phyloP scores from a whole-genome alignment of 2,113 vertebrate species.

The Daboia siamensis region DNA sequence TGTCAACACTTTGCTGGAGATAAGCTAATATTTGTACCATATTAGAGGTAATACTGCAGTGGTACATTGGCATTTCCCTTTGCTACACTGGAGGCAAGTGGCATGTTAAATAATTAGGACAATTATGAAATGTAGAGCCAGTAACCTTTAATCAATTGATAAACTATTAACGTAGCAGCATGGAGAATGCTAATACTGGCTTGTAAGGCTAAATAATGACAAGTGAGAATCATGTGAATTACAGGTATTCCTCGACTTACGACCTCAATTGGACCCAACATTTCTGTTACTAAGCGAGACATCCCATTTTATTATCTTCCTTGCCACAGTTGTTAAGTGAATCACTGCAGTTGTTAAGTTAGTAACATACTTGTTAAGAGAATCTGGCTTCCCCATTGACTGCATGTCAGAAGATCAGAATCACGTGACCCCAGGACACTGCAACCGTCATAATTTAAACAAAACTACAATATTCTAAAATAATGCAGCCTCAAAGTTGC shows the following conservation, averaged over 20 bases:
- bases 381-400: too few species aligned
- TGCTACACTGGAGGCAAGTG: background rate
- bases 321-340: too few species aligned
- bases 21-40: background rate
- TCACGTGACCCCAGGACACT: too few species aligned
- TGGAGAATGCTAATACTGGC: background rate
- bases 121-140: background rate
- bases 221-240: background rate
- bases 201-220: background rate
- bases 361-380: too few species aligned
- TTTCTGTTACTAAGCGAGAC: too few species aligned
- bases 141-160: background rate
- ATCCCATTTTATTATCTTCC: too few species aligned
- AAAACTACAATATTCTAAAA: background rate
- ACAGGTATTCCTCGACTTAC: too few species aligned
- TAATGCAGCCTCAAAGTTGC: background rate
- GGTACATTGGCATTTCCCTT: background rate
- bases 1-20: background rate
- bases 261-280: too few species aligned
- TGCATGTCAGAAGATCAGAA: too few species aligned
- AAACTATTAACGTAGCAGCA: background rate
- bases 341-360: too few species aligned
- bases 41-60: background rate
- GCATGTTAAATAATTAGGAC: background rate
- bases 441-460: background rate